phyloP scores from a whole-genome alignment of 2,888 invertebrate species.

The Ephialtes manifestator region DNA sequence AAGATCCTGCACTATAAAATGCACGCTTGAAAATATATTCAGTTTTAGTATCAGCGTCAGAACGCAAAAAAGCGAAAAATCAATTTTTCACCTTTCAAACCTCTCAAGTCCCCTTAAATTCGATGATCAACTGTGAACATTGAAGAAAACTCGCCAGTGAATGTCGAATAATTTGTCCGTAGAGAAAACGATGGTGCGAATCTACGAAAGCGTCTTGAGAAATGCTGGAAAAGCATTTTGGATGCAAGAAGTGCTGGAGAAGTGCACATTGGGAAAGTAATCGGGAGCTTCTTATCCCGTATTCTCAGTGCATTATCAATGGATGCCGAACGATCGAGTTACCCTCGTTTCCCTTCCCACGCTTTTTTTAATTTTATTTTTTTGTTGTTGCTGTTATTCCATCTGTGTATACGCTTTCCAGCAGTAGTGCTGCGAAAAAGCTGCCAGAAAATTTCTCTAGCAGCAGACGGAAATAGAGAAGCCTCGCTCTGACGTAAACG shows the following conservation, averaged over 20 bases:
- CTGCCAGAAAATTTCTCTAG: constrained; percentile 32
- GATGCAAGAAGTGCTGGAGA: background rate
- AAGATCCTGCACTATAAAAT: too few species aligned
- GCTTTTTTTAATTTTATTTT: background rate
- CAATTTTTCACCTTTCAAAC: too few species aligned
- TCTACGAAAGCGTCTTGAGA: constrained; percentile 21
- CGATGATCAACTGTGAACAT: background rate
- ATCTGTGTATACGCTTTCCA: background rate
- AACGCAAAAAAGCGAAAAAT: too few species aligned
- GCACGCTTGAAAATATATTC: too few species aligned
- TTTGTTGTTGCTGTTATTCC: background rate
- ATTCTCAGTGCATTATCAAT: constrained; percentile 48
- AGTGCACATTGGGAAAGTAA: background rate
- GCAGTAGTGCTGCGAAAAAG: constrained; percentile 17
- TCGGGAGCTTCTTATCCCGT: constrained; percentile 36
- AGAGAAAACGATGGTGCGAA: constrained; percentile 18
- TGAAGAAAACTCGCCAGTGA: constrained; percentile 16
- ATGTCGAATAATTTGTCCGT: constrained; percentile 15
- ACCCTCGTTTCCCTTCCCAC: constrained; percentile 16
- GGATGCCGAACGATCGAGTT: constrained; percentile 45
- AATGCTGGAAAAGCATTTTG: background rate
- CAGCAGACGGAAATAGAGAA: constrained; percentile 16
- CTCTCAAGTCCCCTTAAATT: background rate
- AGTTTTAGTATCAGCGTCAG: too few species aligned
- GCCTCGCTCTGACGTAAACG: constrained; percentile 24